Base-by-base conservation (phyloP, 2,888 invertebrate species). In the Megamerina dolium region DNA sequence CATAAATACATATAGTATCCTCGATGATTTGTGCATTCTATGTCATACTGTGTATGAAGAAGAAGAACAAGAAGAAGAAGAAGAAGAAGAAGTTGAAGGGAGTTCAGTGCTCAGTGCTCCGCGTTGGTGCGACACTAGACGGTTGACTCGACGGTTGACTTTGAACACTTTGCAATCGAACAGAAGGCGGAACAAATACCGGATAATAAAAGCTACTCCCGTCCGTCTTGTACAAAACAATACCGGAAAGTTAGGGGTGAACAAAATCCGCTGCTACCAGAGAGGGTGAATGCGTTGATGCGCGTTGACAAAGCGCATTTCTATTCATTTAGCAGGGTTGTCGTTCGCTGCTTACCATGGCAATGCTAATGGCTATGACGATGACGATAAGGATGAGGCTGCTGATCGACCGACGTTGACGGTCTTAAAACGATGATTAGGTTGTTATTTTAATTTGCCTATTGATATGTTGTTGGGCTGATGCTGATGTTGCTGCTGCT, bases 381-480 rank as follows among this genome's bases (percentile, higher is more conserved):
- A 23, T 10, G 10, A 6, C 6, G 10, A 23, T 20, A 33, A 19
- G 14, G 32, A 9, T 32, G 26, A 23, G 18, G 20, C n/a, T 49
- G 33, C 49, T 54, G 54, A 54, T 51, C 54, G 51, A 51, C 54
- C 55, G 49, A 55, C 61, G 61, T 58, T 59, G 63, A 60, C 57
- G 68, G 70, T 68, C 70, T 68, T 68, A 69, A 69, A 69, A 70
- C 68, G 70, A 70, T 70, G 70, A 70, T 70, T 70, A 70, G 70
- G 71, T 70, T 70, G 70, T 70, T 70, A 70, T 70, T 70, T 70
- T 70, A 70, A 70, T 71, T 70, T 70, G 68, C 71, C 67, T 67
- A 70, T 69, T 70, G 70, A 70, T 70, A 68, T 52, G 46, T 46
- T 49, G 41, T 42, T 42, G n/a, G n/a, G n/a, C n/a, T n/a, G n/a